Base-by-base conservation (phyloP, 2,797 vertebrate species). In the Geotrypetes seraphini region DNA sequence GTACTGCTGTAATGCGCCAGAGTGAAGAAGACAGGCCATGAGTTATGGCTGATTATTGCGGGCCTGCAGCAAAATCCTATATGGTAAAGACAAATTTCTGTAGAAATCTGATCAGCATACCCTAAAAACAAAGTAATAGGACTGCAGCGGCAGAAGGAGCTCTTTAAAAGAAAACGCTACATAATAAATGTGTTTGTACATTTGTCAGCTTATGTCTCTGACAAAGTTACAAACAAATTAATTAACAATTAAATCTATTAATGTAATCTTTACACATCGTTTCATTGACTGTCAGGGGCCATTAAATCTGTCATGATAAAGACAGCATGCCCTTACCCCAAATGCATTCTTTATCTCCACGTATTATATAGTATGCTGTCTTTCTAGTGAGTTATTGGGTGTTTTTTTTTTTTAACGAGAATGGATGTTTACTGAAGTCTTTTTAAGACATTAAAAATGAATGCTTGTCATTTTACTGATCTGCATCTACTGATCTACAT, bases 331-430 rank as follows among this genome's bases (percentile, higher is more conserved):
- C 38, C 40, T 66, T 68, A 73, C 81, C 65, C 75, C 65, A 66
- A 75, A 73, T 62, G 61, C 63, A 71, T 71, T 78, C 78, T 81
- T 82, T 76, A 77, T 67, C 63, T 74, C 54, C 60, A 47, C 60
- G 51, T 68, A 65, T 65, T 82, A 71, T 67, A 71, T 67, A 71
- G 63, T 52, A 63, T 78, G 51, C 62, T 72, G 65, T 73, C 42
- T 64, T 78, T 80, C 70, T 63, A 69, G 57, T 67, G 77, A 79
- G 71, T 78, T n/a, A n/a, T n/a, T n/a, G n/a, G n/a, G n/a, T n/a
- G n/a, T n/a, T n/a, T n/a, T n/a, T n/a, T n/a, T n/a, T n/a, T 61
- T 69, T 72, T 74, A 75, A 43, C 44, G 50, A 62, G 41, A 36
- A 53, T 32, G 36, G 25, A 21, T 31, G 43, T 38, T 59, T 52